Percentiles rank a stretch among this genome's conserved stretches.
phyloP scores from a whole-genome alignment of 2,888 invertebrate genomes.

The Coelinius sp. region DNA sequence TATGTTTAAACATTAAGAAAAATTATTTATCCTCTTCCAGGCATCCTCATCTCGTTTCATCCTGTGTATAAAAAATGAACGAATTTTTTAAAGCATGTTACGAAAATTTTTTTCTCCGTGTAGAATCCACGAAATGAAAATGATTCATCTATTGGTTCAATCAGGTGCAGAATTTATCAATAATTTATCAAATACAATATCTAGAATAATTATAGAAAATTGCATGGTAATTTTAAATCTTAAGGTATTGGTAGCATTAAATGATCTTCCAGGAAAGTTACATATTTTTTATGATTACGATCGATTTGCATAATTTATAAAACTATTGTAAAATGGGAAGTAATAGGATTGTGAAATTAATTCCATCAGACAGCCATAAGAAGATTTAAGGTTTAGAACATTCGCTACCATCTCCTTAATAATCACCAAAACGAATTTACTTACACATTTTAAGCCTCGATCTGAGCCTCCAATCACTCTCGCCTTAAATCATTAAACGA shows the following conservation, averaged over 20 bases:
- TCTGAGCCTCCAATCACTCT: not conserved
- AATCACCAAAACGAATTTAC: not conserved
- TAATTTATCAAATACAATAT: not conserved
- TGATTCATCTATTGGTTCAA: conserved; percentile 9
- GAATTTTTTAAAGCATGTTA: too few species aligned
- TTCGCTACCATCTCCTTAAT: not conserved
- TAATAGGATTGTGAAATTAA: too few species aligned
- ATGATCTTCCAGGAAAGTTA: not conserved
- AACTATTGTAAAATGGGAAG: too few species aligned
- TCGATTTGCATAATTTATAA: too few species aligned
- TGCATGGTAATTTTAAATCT: conserved; percentile 10
- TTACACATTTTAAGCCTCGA: not conserved
- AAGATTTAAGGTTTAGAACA: not conserved
- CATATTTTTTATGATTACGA: too few species aligned
- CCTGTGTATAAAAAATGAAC: too few species aligned
- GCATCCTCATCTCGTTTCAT: too few species aligned
- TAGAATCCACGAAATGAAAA: not conserved
- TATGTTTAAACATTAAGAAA: too few species aligned
- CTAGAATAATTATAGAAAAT: not conserved
- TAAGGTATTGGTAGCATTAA: not conserved
- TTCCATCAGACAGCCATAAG: too few species aligned
- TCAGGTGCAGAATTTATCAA: not conserved
- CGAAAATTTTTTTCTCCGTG: not conserved
- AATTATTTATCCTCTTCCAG: too few species aligned
- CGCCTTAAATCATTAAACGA: conserved; percentile 21